phyloP scores from a whole-genome alignment of 2,888 invertebrate species.

The Cantharis nigra region DNA sequence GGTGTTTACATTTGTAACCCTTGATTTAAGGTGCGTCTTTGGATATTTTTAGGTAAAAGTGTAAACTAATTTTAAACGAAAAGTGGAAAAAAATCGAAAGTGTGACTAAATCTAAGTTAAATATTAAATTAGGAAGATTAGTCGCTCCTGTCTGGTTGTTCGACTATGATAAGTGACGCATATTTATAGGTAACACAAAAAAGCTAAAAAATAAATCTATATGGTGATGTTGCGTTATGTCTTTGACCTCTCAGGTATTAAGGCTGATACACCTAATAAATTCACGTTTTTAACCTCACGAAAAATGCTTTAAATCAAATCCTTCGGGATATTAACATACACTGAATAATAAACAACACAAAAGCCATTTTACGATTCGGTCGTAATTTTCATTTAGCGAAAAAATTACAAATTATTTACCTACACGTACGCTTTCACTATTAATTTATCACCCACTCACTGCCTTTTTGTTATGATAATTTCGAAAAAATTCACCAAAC shows the following conservation, averaged over 20 bases:
- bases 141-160: not conserved
- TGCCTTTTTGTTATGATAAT: not conserved
- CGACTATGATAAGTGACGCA: not conserved
- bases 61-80: not conserved
- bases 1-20: not conserved
- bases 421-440: not conserved
- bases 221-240: not conserved
- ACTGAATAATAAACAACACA: conserved; percentile 12
- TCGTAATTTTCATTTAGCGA: not conserved
- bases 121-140: not conserved
- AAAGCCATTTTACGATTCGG: not conserved
- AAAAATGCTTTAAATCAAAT: conserved; percentile 8
- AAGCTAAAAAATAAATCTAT: not conserved
- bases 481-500: not conserved
- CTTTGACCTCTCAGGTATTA: conserved; percentile 12
- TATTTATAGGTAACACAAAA: conserved; percentile 1
- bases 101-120: not conserved
- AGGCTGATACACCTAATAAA: not conserved
- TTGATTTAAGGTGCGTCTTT: not conserved
- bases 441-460: not conserved
- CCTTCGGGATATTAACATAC: conserved; percentile 11
- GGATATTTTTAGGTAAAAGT: not conserved
- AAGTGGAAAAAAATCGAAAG: not conserved
- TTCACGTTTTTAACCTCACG: conserved; percentile 16
- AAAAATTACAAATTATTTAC: not conserved